A percentile compares a stretch with the other conserved stretches of the same genome.
These are phyloP conservation scores for Pteronotus mesoamericanus DNA, from an alignment of 2,797 vertebrate genomes.

Conservation along the genomic window DNA sequence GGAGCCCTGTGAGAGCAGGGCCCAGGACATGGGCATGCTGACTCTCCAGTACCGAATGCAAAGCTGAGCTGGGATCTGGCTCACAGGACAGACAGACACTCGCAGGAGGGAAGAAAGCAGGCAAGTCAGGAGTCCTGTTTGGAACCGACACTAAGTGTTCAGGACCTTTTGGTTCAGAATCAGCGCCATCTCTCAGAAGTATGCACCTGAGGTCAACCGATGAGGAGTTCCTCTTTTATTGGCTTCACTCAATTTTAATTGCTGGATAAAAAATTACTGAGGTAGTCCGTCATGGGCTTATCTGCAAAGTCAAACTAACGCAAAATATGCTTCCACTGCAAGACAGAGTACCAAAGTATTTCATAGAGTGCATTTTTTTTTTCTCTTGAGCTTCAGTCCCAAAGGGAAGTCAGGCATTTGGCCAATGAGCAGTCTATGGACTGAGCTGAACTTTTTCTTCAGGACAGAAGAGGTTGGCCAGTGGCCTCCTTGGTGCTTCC, in stretches of 20 bases:
- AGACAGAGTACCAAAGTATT: conserved; percentile 36
- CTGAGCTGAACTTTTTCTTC: not conserved
- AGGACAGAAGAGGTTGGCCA: not conserved
- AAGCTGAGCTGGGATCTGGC: not conserved
- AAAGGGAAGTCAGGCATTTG: not conserved
- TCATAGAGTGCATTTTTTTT: not conserved
- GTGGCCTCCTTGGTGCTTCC: not conserved
- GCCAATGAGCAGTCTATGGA: not conserved
- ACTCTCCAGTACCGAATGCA: not conserved
- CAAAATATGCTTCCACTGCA: conserved; percentile 56
- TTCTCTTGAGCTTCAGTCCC: conserved; percentile 39
- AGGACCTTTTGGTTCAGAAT: not conserved
- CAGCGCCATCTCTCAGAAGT: not conserved
- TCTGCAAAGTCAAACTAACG: conserved; percentile 25
- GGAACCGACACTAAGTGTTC: not conserved
- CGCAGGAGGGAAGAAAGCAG: not conserved
- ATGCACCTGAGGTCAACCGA: not conserved
- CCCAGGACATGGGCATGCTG: not conserved
- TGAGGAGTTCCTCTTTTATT: not conserved
- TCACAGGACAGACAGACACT: not conserved
- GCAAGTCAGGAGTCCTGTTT: not conserved
- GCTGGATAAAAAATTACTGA: conserved; percentile 2
- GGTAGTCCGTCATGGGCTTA: conserved; percentile 31
- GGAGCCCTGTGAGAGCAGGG: not conserved
- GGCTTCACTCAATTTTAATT: not conserved